Base-by-base conservation (phyloP, 2,113 vertebrate genomes). In the Cyanoderma ruficeps region DNA sequence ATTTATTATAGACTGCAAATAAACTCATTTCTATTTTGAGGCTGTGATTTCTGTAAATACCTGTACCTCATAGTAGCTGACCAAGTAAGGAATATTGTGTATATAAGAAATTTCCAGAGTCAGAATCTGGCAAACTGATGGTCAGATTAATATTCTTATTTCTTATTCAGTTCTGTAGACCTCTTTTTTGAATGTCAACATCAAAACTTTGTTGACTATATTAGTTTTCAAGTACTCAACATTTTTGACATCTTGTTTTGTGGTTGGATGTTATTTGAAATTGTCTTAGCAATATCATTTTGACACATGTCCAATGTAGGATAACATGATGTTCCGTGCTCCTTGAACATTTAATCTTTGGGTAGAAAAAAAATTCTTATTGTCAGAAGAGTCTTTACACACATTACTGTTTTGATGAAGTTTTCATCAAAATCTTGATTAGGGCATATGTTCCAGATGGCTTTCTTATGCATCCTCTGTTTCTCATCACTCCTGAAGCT, bases 401-500 rank as follows among this genome's bases (percentile, higher is more conserved):
- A 41, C 4, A 9, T 33, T n/a, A 4, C 1, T 4, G 3, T 7
- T 82, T 35, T 44, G 4, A 47, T 47, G 0, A 76, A 71, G 6
- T 37, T 83, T 72, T 27, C 5, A 37, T 47, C 15, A 79, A 80
- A 80, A 79, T 76, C n/a, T 59, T 65, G 9, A 52, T 47, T 28
- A 65, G 3, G 50, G 9, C 1, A 3, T 46, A 13, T n/a, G 7
- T 49, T 91, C 59, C 81, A 74, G 17, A 25, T 28, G 17, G 1
- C 4, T 75, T 61, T 65, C 7, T 35, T 37, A 23, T 19, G 10
- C 5, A 24, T 56, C 8, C 5, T 63, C 18, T 56, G 11, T 41
- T 84, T 42, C n/a, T 79, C 6, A 27, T 70, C 15, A 33, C 7
- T 71, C 12, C 35, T 24, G 37, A 75, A 87, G 67, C 2, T 8